A percentile compares a stretch with the other conserved stretches of the same genome.
phyloP scores from a whole-genome alignment of 2,113 vertebrate species.

The Siniperca knerii region DNA sequence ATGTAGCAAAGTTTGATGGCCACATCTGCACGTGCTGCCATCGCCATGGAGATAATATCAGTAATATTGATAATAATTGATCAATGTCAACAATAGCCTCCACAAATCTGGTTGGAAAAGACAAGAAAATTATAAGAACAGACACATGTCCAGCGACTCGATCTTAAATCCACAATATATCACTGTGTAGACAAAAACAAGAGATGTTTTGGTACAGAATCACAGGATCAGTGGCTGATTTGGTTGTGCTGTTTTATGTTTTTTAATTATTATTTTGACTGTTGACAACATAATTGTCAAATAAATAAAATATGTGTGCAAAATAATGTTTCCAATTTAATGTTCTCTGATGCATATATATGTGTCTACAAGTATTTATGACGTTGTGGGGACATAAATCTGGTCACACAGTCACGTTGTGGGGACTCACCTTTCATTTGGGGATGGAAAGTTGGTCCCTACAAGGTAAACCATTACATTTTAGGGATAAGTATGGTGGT shows the following conservation, averaged over 20 bases:
- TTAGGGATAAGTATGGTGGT: not conserved
- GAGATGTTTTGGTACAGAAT: not conserved
- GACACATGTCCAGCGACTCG: not conserved
- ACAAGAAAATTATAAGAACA: not conserved
- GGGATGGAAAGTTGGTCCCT: not conserved
- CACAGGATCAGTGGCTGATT: not conserved
- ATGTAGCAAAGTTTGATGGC: too few relatives aligned
- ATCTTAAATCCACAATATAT: constrained; percentile 2
- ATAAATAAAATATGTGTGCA: constrained; percentile 24
- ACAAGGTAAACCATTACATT: not conserved
- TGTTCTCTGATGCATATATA: not conserved
- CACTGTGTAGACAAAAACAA: not conserved
- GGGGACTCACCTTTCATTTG: not conserved
- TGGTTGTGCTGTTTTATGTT: not conserved
- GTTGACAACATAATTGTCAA: constrained; percentile 14
- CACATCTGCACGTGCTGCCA: too few relatives aligned
- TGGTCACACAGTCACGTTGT: not conserved
- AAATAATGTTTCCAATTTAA: not conserved
- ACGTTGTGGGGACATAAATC: too few relatives aligned
- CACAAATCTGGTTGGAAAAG: not conserved
- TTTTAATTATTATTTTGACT: not conserved
- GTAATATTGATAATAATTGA: too few relatives aligned
- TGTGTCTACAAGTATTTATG: too few relatives aligned
- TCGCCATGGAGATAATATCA: too few relatives aligned
- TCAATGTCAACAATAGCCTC: not conserved